These are phyloP conservation scores for Anthrax anthrax DNA, from an alignment of 2,888 invertebrate species.

Conservation along the genomic window DNA sequence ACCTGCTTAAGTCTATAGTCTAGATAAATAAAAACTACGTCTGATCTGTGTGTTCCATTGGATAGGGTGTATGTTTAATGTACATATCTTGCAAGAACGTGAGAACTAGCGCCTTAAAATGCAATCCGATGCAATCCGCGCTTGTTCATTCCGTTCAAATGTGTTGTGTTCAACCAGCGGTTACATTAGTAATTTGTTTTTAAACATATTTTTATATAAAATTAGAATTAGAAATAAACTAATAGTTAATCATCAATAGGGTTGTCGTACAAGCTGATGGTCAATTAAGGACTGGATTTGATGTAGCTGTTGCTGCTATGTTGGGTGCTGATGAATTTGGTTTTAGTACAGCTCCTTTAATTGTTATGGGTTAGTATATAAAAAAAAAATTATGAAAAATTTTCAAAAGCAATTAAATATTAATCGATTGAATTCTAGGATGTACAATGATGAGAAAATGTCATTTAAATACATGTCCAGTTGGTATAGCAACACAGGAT, in stretches of 20 bases:
- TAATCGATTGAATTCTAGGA: slow-evolving; percentile 32
- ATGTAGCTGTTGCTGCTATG: slow-evolving; percentile 88
- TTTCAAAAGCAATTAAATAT: background rate
- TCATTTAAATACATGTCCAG: slow-evolving; percentile 97
- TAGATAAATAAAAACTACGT: background rate
- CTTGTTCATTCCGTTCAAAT: background rate
- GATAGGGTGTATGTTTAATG: background rate
- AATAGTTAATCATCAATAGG: slow-evolving; percentile 33
- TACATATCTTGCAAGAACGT: background rate
- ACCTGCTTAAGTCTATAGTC: background rate
- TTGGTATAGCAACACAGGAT: slow-evolving; percentile 98
- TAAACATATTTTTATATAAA: slow-evolving; percentile 5
- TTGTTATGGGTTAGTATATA: slow-evolving; percentile 69
- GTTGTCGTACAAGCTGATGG: slow-evolving; percentile 95
- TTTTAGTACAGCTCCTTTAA: slow-evolving; percentile 94
- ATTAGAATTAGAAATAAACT: background rate
- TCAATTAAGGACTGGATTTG: slow-evolving; percentile 88
- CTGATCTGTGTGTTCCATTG: background rate
- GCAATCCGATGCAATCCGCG: background rate
- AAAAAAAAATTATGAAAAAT: background rate
- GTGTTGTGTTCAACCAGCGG: slow-evolving; percentile 11
- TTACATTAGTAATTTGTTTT: slow-evolving; percentile 13
- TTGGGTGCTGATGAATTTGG: slow-evolving; percentile 98
- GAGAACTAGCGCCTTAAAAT: background rate
- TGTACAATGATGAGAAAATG: slow-evolving; percentile 99